These are phyloP conservation scores for Pithys albifrons DNA, from an alignment of 2,113 vertebrate genomes.

Conservation along the genomic window DNA sequence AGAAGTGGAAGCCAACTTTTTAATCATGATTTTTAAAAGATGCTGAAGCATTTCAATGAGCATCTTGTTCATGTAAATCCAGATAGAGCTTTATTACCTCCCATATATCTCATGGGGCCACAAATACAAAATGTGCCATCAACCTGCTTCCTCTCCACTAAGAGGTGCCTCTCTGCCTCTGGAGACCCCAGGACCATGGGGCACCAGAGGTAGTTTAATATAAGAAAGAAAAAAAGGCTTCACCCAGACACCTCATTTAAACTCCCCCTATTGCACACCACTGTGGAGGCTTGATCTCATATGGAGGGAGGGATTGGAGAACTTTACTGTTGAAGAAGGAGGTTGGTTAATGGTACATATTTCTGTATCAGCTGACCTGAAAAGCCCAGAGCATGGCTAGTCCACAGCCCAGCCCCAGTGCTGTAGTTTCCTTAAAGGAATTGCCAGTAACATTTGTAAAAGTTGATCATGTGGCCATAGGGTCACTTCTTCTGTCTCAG, in stretches of 20 bases:
- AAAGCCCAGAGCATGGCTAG: neutral
- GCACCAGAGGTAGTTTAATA: neutral
- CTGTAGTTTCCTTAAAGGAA: neutral
- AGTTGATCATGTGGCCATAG: neutral
- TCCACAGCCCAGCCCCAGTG: neutral
- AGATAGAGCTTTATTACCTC: neutral
- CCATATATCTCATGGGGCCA: neutral
- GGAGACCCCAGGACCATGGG: neutral
- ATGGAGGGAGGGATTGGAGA: neutral
- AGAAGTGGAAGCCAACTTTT: slow-evolving; percentile 43
- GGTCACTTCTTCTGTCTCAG: neutral
- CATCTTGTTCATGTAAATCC: slow-evolving; percentile 13
- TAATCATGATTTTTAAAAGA: slow-evolving; percentile 46
- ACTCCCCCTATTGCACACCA: neutral
- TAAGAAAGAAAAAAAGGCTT: neutral
- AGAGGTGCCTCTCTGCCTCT: neutral
- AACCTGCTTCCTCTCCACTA: neutral
- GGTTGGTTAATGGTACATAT: neutral
- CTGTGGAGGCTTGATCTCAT: neutral
- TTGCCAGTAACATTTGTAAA: neutral
- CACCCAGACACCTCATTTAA: neutral
- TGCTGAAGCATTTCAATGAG: neutral
- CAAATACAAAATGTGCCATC: neutral
- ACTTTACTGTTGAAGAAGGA: neutral
- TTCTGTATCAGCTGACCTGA: neutral